Evolutionary conservation across 2,888 invertebrate species (phyloP), one percentile per base, ranked within the genome.

Genomic region (Poecilus cupreus): DNA sequence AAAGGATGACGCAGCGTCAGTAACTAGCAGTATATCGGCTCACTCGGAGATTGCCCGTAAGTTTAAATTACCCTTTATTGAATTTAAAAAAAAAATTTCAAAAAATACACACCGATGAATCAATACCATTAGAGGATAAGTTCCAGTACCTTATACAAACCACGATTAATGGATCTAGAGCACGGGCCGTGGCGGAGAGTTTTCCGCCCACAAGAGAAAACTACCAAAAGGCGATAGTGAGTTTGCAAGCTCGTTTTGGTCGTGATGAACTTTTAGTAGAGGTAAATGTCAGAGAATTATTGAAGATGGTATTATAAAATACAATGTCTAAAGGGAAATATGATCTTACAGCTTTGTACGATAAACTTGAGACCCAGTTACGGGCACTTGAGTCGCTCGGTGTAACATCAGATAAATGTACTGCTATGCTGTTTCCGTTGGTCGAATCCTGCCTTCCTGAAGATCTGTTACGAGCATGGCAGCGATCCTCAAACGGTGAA

Each of bases 21-120:
- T 26, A 26, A 5, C 26, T 49, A 49, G 13, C 13, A 49, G 4
- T 49, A 49, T 6, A 3, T 49, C 49, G 6, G 6, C 6, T 18
- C 3, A 13, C 18, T 13, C 49, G 4, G 49, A 49, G 16, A 16
- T 6, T 3, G 2, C 13, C 18, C 18, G 49, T 49, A 16, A 16
- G 49, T 49, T n/a, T n/a, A n/a, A n/a, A n/a, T n/a, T n/a, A n/a
- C 84, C 83, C 37, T 70, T n/a, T 8, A 81, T 84, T 72, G 82
- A 84, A 78, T 82, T 83, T 37, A 83, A 82, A 26, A 82, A 79
- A 22, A 2, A 84, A 85, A 68, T 86, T 85, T 77, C 82, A 82
- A 64, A 85, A 83, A 54, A 83, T 85, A 18, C 78, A 84, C 77
- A 80, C 80, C 5, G 85, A 85, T 80, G 24, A 46, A 4, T n/a